phyloP scores from a whole-genome alignment of 2,797 vertebrate species.

The Lagocephalus sceleratus region DNA sequence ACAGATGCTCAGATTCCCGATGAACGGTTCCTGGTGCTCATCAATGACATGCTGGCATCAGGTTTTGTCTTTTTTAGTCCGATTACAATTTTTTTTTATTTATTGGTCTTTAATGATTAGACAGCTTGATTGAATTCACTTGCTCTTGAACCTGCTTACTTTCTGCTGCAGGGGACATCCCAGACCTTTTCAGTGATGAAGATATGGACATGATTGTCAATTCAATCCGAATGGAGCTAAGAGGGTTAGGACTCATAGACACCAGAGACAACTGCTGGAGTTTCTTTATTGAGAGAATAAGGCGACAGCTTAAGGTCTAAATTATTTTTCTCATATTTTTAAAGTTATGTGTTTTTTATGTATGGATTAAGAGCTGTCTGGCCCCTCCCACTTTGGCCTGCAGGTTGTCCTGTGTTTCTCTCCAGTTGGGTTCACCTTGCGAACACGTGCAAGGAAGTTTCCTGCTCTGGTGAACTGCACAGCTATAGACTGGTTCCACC shows the following conservation, averaged over 20 bases:
- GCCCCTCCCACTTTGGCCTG: constrained; percentile 6
- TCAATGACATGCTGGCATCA: constrained; percentile 79
- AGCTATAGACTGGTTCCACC: constrained; percentile 71
- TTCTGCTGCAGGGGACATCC: constrained; percentile 67
- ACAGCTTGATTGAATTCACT: too few species aligned
- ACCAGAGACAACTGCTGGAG: constrained; percentile 78
- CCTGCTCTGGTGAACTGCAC: constrained; percentile 75
- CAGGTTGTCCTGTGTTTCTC: constrained; percentile 81
- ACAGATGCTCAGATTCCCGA: constrained; percentile 75
- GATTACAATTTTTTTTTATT: not conserved
- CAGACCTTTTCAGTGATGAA: constrained; percentile 77
- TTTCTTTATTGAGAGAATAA: constrained; percentile 79
- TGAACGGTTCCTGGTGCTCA: constrained; percentile 77
- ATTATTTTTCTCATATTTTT: not conserved
- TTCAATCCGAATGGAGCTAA: constrained; percentile 76
- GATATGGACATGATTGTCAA: constrained; percentile 74
- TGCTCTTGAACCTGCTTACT: not conserved
- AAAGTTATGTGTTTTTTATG: not conserved
- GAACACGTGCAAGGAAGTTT: constrained; percentile 73
- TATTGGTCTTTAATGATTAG: too few species aligned
- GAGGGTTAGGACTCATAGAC: constrained; percentile 70
- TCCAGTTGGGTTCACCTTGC: constrained; percentile 75
- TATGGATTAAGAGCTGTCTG: not conserved
- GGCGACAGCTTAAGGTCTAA: constrained; percentile 69
- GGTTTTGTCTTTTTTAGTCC: constrained; percentile 48